Evolutionary conservation across 2,797 vertebrate species (phyloP), one percentile per base, ranked within the genome.

Genomic region (Liasis olivaceus): DNA sequence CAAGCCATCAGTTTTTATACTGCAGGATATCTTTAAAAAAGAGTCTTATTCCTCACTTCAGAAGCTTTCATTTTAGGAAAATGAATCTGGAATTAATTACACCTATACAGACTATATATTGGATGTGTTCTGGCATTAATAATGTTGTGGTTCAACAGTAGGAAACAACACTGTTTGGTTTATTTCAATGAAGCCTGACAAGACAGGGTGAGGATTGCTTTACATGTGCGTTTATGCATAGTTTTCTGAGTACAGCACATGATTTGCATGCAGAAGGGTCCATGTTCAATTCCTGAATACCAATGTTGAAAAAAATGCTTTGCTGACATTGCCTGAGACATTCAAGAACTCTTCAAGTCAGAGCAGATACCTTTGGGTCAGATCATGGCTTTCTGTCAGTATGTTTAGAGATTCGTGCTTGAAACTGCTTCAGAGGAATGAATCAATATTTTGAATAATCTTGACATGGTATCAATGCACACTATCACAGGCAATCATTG

Each of bases 61-160:
- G 26, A 90, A 64, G 89, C 86, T 87, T 69, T 93, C 92, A 90
- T 93, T 89, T 87, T 88, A 94, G 24, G 24, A 91, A 94, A 94
- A 87, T 90, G 66, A 92, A 93, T 24, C 91, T 93, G 26, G 89
- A 90, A 94, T 94, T 84, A 91, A 95, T 94, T 95, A 95, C 92
- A 94, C 63, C 64, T 90, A 22, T 28, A 64, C 56, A 0, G 8
- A 64, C 89, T 91, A 56, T n/a, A 77, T 58, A 31, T 64, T 92
- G 60, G 6, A 28, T 89, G n/a, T 92, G 85, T 92, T 97, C 92
- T 92, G 91, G 28, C 47, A 95, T 88, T 36, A 94, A 89, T 95
- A 91, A 24, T 66, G 92, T 93, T 9, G 58, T 0, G 56, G 85
- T 36, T 77, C 0, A 51, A 47, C 66, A 59, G 91, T 63, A 66